These are phyloP conservation scores for Volucella inanis DNA, from an alignment of 2,888 invertebrate genomes.

Conservation along the genomic window DNA sequence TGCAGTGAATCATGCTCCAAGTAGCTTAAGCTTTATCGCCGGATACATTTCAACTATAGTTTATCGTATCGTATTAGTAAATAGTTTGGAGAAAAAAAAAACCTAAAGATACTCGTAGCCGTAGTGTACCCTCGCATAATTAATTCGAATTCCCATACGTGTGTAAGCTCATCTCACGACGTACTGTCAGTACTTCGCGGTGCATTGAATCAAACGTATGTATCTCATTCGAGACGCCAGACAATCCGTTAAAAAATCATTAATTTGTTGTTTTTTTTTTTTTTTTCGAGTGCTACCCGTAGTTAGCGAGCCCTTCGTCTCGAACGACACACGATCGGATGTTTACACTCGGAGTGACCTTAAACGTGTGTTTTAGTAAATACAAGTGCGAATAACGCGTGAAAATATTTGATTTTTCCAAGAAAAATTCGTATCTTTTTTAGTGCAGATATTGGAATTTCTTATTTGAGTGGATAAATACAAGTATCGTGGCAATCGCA, in stretches of 20 bases:
- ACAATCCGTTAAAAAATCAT: slow-evolving; percentile 10
- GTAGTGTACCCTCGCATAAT: slow-evolving; percentile 51
- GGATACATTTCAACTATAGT: slow-evolving; percentile 52
- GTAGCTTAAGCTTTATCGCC: slow-evolving; percentile 37
- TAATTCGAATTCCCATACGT: slow-evolving; percentile 67
- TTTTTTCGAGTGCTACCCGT: slow-evolving; percentile 6
- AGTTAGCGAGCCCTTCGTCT: slow-evolving; percentile 45
- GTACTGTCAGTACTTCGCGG: slow-evolving; percentile 63
- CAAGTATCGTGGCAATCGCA: slow-evolving; percentile 8
- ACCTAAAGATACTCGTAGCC: slow-evolving; percentile 41
- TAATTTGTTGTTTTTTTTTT: background rate
- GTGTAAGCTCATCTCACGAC: slow-evolving; percentile 74
- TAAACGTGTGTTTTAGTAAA: slow-evolving; percentile 10
- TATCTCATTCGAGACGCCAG: slow-evolving; percentile 22
- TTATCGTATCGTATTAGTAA: slow-evolving; percentile 40
- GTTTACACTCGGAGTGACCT: slow-evolving; percentile 46
- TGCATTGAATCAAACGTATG: slow-evolving; percentile 66
- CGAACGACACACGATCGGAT: slow-evolving; percentile 16
- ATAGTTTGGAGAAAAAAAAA: slow-evolving; percentile 39
- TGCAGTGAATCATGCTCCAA: slow-evolving; percentile 31
- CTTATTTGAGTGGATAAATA: slow-evolving; percentile 19
- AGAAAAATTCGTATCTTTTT: too few relatives aligned
- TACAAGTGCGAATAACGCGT: too few relatives aligned
- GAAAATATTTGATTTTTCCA: too few relatives aligned
- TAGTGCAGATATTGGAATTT: too few relatives aligned